Conservation (phyloP, 1,140 invertebrate species). For the Drosophila dunni region DNA sequence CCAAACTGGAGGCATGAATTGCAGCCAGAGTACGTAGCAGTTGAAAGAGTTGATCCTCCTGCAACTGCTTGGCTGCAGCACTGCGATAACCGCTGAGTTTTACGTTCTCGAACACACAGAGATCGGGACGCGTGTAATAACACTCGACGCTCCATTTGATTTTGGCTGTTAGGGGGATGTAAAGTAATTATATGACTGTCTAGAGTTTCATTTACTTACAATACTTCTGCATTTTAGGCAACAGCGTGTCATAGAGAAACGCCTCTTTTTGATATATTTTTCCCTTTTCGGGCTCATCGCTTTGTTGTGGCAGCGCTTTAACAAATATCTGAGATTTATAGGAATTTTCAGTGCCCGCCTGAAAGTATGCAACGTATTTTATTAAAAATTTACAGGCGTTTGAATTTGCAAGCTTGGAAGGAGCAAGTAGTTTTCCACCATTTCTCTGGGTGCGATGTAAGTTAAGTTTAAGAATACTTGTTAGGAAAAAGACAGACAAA, state of each 20-base stretch:
- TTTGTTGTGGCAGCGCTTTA: constrained; percentile 61
- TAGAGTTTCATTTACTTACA: constrained; percentile 38
- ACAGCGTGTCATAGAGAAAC: constrained; percentile 57
- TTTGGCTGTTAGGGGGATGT: constrained; percentile 29
- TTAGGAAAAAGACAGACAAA: no score
- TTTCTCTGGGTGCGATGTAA: no score
- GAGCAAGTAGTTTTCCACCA: no score
- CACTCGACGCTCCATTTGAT: constrained; percentile 69
- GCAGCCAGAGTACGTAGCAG: constrained; percentile 77
- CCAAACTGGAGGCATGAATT: constrained; percentile 83
- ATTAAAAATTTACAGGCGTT: not conserved
- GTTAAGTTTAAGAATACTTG: no score
- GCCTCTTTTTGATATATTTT: constrained; percentile 69
- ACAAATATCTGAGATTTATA: constrained; percentile 53
- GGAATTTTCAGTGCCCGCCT: constrained; percentile 22
- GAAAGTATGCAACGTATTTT: constrained; percentile 53
- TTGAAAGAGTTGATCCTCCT: constrained; percentile 32
- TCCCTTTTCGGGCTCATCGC: constrained; percentile 63
- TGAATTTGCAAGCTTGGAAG: no score
- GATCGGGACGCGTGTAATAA: constrained; percentile 71
- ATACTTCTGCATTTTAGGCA: constrained; percentile 51
- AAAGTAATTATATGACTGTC: not conserved
- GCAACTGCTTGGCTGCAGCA: not conserved
- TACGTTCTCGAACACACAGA: constrained; percentile 84
- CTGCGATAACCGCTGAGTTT: constrained; percentile 29